Evolutionary conservation across 2,888 invertebrate species (phyloP), one percentile per base, ranked within the genome.

Genomic region (Balanococcus diminutus): DNA sequence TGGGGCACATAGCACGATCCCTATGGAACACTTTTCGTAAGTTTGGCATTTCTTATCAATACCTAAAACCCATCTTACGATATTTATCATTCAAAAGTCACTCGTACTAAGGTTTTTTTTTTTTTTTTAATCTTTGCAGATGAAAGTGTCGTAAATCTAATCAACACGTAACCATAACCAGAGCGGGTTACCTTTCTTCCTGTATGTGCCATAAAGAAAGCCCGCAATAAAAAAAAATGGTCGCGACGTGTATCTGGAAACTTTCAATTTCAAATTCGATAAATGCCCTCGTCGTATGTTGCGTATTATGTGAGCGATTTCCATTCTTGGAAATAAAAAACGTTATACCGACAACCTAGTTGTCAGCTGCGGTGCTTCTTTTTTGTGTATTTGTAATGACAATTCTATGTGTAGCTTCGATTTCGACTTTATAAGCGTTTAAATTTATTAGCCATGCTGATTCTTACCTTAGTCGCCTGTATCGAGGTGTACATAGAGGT

Each of bases 1-100:
- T 98, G 98, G 97, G 86, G 86, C 2, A 56, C 86, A 28, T 86
- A 42, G 61, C 61, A 36, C 28, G 36, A 31, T n/a, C 46, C 81
- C n/a, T 46, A 42, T 14, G 81, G 39, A 39, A 42, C 42, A 42
- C 42, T 81, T 81, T 46, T 25, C n/a, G 42, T 42, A 46, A 42
- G 42, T 79, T 28, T 22, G 11, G 67, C 61, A 25, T 9, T 22
- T 25, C 22, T 8, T 2, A 25, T 61, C 2, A 25, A 14, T 61
- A 9, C 22, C 8, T 61, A 22, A 0, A 6, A 61, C 61, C 16
- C 25, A 14, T 14, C 61, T 61, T n/a, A n/a, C n/a, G n/a, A n/a
- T n/a, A n/a, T n/a, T n/a, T n/a, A n/a, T n/a, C n/a, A n/a, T n/a
- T 36, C 36, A 9, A 14, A 8, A 16, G 14, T 22, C 16, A 1